These are phyloP conservation scores for Planococcus citri DNA, from an alignment of 1,140 invertebrate genomes.

Conservation along the genomic window DNA sequence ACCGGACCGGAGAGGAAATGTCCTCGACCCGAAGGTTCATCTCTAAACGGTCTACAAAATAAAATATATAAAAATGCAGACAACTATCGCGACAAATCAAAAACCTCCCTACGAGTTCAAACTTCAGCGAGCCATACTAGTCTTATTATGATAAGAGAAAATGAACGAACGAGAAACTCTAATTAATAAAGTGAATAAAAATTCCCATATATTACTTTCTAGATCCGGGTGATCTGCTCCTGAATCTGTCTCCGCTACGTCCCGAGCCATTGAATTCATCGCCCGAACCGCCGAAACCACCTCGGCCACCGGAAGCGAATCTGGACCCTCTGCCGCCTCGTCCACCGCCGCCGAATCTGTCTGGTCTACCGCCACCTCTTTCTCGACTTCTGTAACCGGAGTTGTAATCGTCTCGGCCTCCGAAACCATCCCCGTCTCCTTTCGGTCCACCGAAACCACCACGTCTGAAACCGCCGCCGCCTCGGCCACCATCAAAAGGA, in stretches of 20 bases:
- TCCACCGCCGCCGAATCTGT: slow-evolving; percentile 22
- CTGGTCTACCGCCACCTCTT: slow-evolving; percentile 22
- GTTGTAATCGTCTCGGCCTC: slow-evolving; percentile 22
- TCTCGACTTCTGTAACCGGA: slow-evolving; percentile 20
- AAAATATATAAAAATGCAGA: not conserved
- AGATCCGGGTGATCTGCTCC: slow-evolving; percentile 26
- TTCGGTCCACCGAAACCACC: slow-evolving; percentile 35
- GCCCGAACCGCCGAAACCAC: slow-evolving; percentile 14
- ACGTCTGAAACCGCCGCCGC: slow-evolving; percentile 31
- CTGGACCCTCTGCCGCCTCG: slow-evolving; percentile 12
- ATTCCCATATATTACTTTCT: slow-evolving; percentile 11
- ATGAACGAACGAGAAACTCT: not conserved
- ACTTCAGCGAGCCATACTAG: no score
- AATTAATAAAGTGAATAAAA: not conserved
- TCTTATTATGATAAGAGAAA: no score
- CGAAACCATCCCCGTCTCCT: slow-evolving; percentile 33
- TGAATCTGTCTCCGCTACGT: slow-evolving; percentile 24
- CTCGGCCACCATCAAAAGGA: slow-evolving; percentile 36
- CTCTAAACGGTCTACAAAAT: not conserved
- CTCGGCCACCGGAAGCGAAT: slow-evolving; percentile 22
- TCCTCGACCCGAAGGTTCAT: not conserved
- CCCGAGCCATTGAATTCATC: slow-evolving; percentile 24
- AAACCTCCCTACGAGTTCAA: not conserved
- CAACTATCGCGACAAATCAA: not conserved
- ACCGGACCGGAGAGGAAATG: not conserved